Conservation (phyloP, 2,113 vertebrate species). For the Apodemus sylvaticus region DNA sequence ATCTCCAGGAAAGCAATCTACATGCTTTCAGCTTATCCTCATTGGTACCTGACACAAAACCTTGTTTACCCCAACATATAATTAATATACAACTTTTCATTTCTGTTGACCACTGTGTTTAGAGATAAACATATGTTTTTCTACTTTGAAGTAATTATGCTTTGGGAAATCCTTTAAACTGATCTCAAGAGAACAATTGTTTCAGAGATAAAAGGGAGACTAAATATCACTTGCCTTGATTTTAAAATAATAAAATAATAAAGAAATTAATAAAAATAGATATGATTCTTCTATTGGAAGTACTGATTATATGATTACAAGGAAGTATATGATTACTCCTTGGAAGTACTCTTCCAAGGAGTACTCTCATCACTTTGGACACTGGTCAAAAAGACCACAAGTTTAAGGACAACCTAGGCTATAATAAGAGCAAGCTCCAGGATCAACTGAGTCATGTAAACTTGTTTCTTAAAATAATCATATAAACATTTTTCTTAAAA, state of each 20-base stretch:
- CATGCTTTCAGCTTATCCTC: too few species aligned
- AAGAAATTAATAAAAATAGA: neutral
- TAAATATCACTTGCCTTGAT: neutral
- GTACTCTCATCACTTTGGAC: neutral
- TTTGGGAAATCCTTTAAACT: neutral
- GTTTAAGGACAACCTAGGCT: neutral
- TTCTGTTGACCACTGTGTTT: neutral
- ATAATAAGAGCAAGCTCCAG: neutral
- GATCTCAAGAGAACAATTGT: neutral
- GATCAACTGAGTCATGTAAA: neutral
- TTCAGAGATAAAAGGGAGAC: neutral
- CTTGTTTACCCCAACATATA: neutral
- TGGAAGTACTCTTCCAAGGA: neutral
- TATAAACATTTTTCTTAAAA: too few species aligned
- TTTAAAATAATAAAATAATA: neutral
- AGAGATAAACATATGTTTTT: neutral
- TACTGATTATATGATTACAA: too few species aligned
- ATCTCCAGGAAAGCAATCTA: too few species aligned
- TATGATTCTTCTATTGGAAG: too few species aligned
- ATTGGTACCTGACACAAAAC: too few species aligned
- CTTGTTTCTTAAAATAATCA: too few species aligned
- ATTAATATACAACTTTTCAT: neutral
- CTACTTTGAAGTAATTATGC: neutral
- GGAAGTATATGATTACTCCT: too few species aligned
- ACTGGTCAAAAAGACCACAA: neutral